Conservation (phyloP, 2,797 vertebrate species). For the Morelia viridis region DNA sequence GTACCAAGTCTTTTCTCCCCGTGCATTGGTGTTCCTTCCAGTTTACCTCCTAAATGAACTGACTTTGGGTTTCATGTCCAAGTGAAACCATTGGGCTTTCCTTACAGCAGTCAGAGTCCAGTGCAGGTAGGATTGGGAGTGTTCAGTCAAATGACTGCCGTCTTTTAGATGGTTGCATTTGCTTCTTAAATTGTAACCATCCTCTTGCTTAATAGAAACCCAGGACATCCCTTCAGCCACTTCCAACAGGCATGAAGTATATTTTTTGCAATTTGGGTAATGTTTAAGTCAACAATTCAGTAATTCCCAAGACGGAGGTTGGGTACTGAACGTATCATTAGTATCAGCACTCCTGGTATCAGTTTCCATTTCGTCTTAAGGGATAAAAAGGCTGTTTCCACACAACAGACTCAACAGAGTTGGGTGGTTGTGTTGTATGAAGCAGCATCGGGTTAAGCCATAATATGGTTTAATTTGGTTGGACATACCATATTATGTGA, state of each 20-base stretch:
- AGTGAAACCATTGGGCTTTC: neutral
- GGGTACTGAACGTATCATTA: neutral
- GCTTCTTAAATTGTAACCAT: neutral
- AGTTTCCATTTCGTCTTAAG: neutral
- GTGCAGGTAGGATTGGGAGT: neutral
- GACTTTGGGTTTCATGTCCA: slow-evolving; percentile 1
- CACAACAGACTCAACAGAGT: neutral
- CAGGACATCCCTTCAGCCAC: neutral
- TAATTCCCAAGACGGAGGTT: neutral
- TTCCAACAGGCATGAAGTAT: neutral
- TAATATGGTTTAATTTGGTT: neutral
- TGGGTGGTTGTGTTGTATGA: neutral
- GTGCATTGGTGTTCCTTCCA: neutral
- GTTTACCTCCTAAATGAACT: neutral
- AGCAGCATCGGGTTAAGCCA: neutral
- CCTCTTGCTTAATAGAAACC: neutral
- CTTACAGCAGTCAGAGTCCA: neutral
- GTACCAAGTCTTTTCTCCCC: neutral
- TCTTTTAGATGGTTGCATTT: neutral
- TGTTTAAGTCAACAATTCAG: neutral
- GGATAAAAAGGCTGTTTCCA: neutral
- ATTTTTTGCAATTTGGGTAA: neutral
- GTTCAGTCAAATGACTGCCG: neutral
- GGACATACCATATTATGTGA: neutral
- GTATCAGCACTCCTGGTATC: neutral